Evolutionary conservation across 2,797 vertebrate species (phyloP), one percentile per base, ranked within the genome.

Genomic region (Okamejei kenojei): DNA sequence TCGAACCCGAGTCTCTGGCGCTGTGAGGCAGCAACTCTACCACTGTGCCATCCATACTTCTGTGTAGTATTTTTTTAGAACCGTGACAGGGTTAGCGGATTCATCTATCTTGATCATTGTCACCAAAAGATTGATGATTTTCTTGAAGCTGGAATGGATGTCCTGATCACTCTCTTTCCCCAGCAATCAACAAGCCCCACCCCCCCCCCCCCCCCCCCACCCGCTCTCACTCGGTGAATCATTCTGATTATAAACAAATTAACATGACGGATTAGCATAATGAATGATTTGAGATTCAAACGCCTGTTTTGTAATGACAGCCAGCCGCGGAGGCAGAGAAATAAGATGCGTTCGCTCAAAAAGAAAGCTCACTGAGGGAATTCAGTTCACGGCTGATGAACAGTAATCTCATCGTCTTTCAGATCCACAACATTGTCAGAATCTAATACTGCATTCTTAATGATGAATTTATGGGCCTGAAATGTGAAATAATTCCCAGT

Each of bases 401-500:
- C 79, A 80, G 81, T 7, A 88, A 38, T 93, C 94, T 93, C 38
- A 63, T 15, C n/a, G 93, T 93, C 29, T 93, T 93, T 93, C 63
- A 93, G 45, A 79, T 61, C 90, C 23, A 93, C 82, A 86, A 65
- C 82, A 86, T 15, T 76, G 32, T 74, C 91, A 79, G 93, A 93
- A 93, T 61, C 29, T 77, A 93, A 93, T 32, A 76, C 2, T 0
- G 93, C 78, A 93, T 94, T 93, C 93, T n/a, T 93, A 94, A 78
- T 38, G 80, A n/a, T 94, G 90, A 94, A 73, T n/a, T 94, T 80
- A 93, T 65, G 93, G 58, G 82, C 29, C 19, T 15, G 15, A 58
- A 86, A 86, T 86, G 63, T 32, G 61, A 86, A 84, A 86, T 86
- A 65, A 86, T 65, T 86, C 82, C 82, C 82, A 86, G 61, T 61